Percentiles rank a stretch among this genome's conserved stretches.
Evolutionary conservation across 2,797 vertebrate genomes (phyloP).

Genomic region (Myioborus miniatus): DNA sequence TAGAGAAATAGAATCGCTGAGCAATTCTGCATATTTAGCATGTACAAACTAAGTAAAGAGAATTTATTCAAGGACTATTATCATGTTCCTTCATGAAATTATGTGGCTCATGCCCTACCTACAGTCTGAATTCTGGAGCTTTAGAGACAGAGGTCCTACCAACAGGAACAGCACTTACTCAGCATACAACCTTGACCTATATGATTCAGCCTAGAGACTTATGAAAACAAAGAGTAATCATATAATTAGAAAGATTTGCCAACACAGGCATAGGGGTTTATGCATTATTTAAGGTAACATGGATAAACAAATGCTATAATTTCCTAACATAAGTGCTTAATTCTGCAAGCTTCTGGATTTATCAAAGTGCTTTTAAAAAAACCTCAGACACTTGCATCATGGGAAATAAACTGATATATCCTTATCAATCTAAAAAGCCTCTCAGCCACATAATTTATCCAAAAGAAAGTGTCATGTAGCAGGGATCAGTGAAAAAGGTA

Average conservation of each 20-base stretch:
- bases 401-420: not conserved
- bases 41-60: not conserved
- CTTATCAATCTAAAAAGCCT: not conserved
- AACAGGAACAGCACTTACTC: not conserved
- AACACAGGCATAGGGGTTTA: not conserved
- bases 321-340: not conserved
- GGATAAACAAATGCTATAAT: not conserved
- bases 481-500: not conserved
- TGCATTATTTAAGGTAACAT: not conserved
- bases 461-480: not conserved
- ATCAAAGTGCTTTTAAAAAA: not conserved
- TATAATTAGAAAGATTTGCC: not conserved
- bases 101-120: not conserved
- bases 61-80: not conserved
- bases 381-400: not conserved
- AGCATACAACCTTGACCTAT: not conserved
- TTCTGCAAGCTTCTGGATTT: not conserved
- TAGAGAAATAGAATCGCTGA: not conserved
- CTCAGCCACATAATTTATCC: not conserved
- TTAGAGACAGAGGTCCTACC: not conserved
- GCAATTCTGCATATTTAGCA: not conserved
- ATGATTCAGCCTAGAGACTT: not conserved
- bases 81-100: not conserved
- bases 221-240: not conserved
- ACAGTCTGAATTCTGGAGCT: not conserved